Evolutionary conservation across 1,140 invertebrate genomes (phyloP), one percentile per base, ranked within the genome.

Genomic region (Solenopsis fugax): DNA sequence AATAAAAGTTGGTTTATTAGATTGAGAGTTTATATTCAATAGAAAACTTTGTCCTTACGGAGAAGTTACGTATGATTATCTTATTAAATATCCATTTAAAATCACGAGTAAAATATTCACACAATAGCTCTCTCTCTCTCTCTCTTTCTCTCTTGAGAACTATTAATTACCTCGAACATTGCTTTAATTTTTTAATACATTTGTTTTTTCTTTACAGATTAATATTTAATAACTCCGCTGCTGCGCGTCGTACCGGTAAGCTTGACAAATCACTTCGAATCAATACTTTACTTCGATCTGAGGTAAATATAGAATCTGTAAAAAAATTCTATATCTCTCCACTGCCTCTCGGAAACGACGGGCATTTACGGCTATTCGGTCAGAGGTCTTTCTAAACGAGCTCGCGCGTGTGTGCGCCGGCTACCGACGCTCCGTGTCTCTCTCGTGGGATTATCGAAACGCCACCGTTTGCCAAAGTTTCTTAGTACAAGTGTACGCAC

Each of bases 371-470:
- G 37, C 29, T 37, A 75, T 58, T 75, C 72, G n/a, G 29, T 41
- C 16, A 16, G 12, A 45, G 5, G 34, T 45, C 37, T 75, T 45
- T 24, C 58, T 45, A 41, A 75, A 58, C 4, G 13, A 7, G 24
- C 45, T 5, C 13, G 41, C 7, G 7, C 13, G 54, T 21, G 37
- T 16, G 56, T 21, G 4, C 24, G 6, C 24, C n/a, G 21, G 37
- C 78, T 81, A 71, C 65, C 37, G 41, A 73, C 0, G 41, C 41
- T 73, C 62, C 7, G 4, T 41, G n/a, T 67, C 34, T 84, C 34
- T 84, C 69, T 58, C 18, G n/a, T 84, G 18, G 18, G 54, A 84
- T 60, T 73, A 84, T 84, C 41, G 65, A 81, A 69, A 81, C 76
- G 52, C 21, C 65, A 82, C 24, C 67, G 65, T 72, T 82, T 82